A percentile compares a stretch with the other conserved stretches of the same genome.
Conservation (phyloP, 2,113 vertebrate species). For the Heterochromis multidens region DNA sequence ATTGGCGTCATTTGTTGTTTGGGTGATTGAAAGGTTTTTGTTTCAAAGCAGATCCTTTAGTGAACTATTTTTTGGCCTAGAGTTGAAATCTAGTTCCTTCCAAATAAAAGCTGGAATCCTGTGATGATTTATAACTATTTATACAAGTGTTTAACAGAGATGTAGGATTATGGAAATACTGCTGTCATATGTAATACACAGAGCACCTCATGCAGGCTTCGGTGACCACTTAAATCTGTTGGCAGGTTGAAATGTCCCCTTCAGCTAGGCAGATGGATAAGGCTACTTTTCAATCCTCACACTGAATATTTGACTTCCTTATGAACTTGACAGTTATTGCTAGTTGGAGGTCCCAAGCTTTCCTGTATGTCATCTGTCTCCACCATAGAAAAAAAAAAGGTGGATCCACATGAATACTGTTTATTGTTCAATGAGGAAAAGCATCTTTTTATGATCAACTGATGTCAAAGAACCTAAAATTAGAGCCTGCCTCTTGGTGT, state of each 20-base stretch:
- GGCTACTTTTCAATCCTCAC: conserved; percentile 53
- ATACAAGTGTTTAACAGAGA: conserved; percentile 85
- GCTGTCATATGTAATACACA: conserved; percentile 69
- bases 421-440: conserved; percentile 2
- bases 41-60: neutral
- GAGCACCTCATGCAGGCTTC: conserved; percentile 61
- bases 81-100: conserved; percentile 73
- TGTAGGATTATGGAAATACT: conserved; percentile 69
- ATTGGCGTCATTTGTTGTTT: neutral
- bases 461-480: neutral
- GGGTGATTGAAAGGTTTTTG: neutral
- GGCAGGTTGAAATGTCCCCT: conserved; percentile 31
- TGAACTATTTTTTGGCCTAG: conserved; percentile 33
- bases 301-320: conserved; percentile 59
- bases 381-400: neutral
- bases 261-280: conserved; percentile 39
- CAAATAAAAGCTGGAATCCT: conserved; percentile 78
- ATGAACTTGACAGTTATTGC: conserved; percentile 63
- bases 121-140: conserved; percentile 87
- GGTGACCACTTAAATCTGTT: conserved; percentile 72
- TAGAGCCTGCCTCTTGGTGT: neutral
- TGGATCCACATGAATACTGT: conserved; percentile 3
- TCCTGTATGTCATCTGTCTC: conserved; percentile 5
- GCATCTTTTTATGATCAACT: neutral
- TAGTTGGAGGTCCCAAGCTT: conserved; percentile 10